phyloP scores from a whole-genome alignment of 2,113 vertebrate genomes.

The Xiphophorus maculatus region DNA sequence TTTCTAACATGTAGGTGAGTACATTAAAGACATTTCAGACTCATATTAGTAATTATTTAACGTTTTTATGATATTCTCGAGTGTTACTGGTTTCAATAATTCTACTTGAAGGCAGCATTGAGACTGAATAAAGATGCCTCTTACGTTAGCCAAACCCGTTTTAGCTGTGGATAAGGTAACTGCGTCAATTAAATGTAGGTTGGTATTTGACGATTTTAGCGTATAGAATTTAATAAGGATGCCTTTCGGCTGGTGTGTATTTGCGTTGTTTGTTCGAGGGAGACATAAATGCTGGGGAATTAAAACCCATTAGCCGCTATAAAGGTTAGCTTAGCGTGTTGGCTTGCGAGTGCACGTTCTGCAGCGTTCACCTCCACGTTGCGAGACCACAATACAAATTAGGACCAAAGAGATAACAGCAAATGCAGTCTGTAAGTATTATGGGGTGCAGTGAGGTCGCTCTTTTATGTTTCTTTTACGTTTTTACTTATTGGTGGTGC shows the following conservation, averaged over 20 bases:
- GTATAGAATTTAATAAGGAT: fast-evolving
- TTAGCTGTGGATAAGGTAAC: neutral
- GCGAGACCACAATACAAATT: neutral
- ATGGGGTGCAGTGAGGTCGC: neutral
- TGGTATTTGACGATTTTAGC: fast-evolving
- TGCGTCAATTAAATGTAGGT: neutral
- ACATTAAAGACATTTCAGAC: neutral
- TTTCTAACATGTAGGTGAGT: slow-evolving; percentile 63
- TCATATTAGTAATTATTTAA: neutral
- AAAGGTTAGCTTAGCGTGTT: slow-evolving; percentile 18
- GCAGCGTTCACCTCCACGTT: neutral
- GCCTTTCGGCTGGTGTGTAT: fast-evolving
- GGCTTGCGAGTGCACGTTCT: slow-evolving; percentile 20
- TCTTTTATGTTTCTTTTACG: neutral
- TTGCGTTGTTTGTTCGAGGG: neutral
- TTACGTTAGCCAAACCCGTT: slow-evolving; percentile 10
- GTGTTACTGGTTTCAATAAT: neutral
- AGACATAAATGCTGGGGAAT: neutral
- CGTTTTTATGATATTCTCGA: neutral
- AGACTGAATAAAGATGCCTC: slow-evolving; percentile 11
- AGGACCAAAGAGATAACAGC: neutral
- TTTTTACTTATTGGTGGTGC: neutral
- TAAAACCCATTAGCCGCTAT: slow-evolving; percentile 26
- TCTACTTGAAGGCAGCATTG: neutral
- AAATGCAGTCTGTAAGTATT: neutral